Conservation (phyloP, 2,113 vertebrate genomes). For the Synodontis membranacea region DNA sequence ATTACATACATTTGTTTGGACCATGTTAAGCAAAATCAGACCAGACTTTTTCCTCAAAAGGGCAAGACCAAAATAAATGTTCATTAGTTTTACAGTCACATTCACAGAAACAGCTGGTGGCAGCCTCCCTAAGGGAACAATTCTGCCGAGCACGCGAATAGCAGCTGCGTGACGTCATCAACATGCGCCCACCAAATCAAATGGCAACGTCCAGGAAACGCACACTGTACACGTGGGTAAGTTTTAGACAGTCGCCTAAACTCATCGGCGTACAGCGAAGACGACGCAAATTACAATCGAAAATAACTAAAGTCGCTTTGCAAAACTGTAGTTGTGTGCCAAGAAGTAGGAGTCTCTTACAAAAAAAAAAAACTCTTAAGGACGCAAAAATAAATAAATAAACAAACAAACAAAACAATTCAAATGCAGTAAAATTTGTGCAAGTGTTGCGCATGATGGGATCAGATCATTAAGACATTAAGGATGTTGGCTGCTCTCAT, state of each 20-base stretch:
- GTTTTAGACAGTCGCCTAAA: constrained; percentile 26
- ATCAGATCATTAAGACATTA: neutral
- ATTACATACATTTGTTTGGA: too few species aligned
- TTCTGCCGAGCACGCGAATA: too few species aligned
- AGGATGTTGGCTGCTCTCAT: too few species aligned
- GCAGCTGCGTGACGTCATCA: constrained; percentile 29
- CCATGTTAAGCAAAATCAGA: too few species aligned
- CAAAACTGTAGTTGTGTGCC: neutral
- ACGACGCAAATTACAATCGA: neutral
- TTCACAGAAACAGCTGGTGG: too few species aligned
- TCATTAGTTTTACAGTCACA: too few species aligned
- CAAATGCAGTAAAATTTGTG: neutral
- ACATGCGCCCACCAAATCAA: constrained; percentile 21
- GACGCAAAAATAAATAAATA: too few species aligned
- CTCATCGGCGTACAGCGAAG: neutral
- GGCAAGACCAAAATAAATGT: too few species aligned
- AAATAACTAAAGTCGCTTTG: neutral
- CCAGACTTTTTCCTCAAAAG: too few species aligned
- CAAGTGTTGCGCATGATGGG: neutral
- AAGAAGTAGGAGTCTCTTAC: neutral
- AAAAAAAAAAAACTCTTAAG: too few species aligned
- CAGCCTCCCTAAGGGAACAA: too few species aligned
- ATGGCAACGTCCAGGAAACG: constrained; percentile 63
- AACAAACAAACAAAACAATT: too few species aligned
- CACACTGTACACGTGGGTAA: constrained; percentile 70